Conservation (phyloP, 2,797 vertebrate species). For the Sciurus carolinensis region DNA sequence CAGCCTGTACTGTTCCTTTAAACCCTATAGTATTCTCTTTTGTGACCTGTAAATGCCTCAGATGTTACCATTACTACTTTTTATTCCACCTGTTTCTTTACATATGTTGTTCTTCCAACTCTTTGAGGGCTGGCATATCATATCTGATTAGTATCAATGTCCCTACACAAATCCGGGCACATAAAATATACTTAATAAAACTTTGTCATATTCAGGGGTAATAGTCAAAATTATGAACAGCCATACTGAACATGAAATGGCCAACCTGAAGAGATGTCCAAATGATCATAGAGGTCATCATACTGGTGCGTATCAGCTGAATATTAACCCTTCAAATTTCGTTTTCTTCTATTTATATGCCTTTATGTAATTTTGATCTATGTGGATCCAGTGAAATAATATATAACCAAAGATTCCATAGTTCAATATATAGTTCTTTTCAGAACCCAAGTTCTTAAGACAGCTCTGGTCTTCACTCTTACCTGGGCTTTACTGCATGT, state of each 20-base stretch:
- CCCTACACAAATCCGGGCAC: not conserved
- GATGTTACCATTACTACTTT: no score
- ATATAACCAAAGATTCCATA: not conserved
- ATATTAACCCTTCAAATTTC: not conserved
- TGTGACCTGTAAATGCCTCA: no score
- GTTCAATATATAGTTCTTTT: not conserved
- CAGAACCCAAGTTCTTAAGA: not conserved
- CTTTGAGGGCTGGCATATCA: not conserved
- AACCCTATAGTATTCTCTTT: no score
- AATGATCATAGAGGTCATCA: not conserved
- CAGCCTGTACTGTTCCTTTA: no score
- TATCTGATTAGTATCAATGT: not conserved
- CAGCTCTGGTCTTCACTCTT: not conserved
- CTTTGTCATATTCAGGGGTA: not conserved
- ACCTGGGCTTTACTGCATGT: not conserved
- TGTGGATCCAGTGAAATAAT: not conserved
- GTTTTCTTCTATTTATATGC: not conserved
- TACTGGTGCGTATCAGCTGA: not conserved
- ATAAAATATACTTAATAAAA: slow-evolving; percentile 29
- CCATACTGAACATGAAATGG: not conserved
- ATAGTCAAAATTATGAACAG: slow-evolving; percentile 17
- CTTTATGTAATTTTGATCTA: slow-evolving; percentile 26
- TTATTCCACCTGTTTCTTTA: no score
- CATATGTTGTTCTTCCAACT: no score
- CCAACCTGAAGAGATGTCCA: not conserved